Evolutionary conservation across 1,140 invertebrate genomes (phyloP), one percentile per base, ranked within the genome.

Genomic region (Melanaphis sacchari): DNA sequence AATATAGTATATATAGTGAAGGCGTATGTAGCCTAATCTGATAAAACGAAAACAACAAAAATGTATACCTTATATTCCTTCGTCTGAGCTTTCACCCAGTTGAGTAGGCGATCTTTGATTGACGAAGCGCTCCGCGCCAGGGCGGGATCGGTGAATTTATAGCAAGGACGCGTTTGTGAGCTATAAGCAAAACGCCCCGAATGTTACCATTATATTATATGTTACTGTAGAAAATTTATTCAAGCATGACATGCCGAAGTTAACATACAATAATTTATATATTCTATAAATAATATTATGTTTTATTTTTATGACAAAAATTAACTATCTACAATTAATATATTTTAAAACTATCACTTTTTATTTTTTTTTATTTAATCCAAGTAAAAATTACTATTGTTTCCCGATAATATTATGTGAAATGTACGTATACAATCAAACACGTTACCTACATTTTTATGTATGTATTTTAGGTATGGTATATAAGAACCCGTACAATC

Each of bases 11-110:
- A 66, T 66, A 76, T n/a, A 49, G 46, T 76, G n/a, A n/a, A 76
- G 59, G 31, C 59, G 18, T n/a, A n/a, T 18, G 59, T 21, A n/a
- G 59, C 59, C 59, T 21, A 76, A 76, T 1, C n/a, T 76, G 31
- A 76, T n/a, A n/a, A 46, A 88, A 90, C 31, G 43, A 52, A 89
- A 89, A 89, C 46, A 89, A 89, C 22, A 94, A 94, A 92, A 91
- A 24, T 94, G 87, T 89, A 93, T 97, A 99, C 98, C 97, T 99
- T 97, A 96, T 99, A 99, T 96, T 98, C 98, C 96, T 97, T 97
- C 94, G 98, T 99, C 96, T 99, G 99, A 95, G 97, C 97, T 96
- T 98, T 98, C 96, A 98, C 98, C 99, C 99, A 99, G 95, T 97
- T 97, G 95, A 99, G 97, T 95, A 99, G 96, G 95, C 98, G 97